Evolutionary conservation across 2,113 vertebrate genomes (phyloP), one percentile per base, ranked within the genome.

Genomic region (Lampris incognitus): DNA sequence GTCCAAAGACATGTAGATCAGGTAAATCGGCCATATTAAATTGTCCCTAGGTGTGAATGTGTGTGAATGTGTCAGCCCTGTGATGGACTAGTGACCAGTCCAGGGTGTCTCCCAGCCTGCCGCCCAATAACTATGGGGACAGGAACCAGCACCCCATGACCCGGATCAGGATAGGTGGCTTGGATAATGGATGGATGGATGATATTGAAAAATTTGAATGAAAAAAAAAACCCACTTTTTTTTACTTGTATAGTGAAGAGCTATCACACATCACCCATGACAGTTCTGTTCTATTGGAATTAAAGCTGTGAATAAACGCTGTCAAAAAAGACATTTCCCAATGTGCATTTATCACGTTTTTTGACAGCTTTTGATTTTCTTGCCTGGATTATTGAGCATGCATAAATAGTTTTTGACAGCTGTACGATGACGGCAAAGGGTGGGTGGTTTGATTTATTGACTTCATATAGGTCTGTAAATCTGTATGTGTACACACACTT

Each of bases 311-410:
- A 70, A 51, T 64, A 70, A 38, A 78, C 24, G 72, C 71, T 54
- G 74, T 55, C 52, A 59, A 40, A 8, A 76, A 72, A 74, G 24
- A 51, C 51, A 69, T 76, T 50, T 54, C 37, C 69, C 58, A 69
- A 11, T 49, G 5, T 36, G 60, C n/a, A 58, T 59, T 74, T 11
- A 50, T 49, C 48, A 62, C 24, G 24, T 68, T 69, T 5, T 58
- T 59, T 60, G 46, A 60, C 10, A 50, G 38, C 24, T 66, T 7
- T 36, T 46, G 44, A 48, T 24, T 24, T 24, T 24, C 24, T 24
- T 24, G 24, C 24, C 24, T 24, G 24, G 24, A 24, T 24, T 24
- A 24, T 24, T 24, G 24, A 24, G 24, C 24, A 24, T 24, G 24
- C 24, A 24, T 24, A 24, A 24, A 24, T 24, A 24, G 24, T 69